Base-by-base conservation (phyloP, 2,113 vertebrate species). In the Eonycteris spelaea region DNA sequence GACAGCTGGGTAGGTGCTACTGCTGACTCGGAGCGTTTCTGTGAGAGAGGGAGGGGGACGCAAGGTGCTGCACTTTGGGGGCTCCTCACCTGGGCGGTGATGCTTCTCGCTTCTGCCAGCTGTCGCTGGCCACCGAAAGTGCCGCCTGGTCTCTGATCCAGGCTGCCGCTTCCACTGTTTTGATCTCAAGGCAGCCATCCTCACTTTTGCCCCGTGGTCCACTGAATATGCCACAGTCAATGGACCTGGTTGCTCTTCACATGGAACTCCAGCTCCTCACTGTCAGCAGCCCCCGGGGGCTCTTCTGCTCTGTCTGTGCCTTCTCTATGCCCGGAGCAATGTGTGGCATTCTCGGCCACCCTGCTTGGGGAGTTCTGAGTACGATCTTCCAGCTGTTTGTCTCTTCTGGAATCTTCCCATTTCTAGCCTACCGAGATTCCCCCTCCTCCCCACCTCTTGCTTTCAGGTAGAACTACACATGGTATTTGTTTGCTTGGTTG, bases 291-390 rank as follows among this genome's bases (percentile, higher is more conserved):
- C 10, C 77, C 30, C 10, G 43, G 9, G 55, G 28, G 22, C 33
- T 71, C 30, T 75, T 22, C 19, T 2, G 57, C 93, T 91, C 48
- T 4, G 12, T 83, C 35, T 5, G 57, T 24, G 21, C 68, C 45
- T 2, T 24, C 30, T 55, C 57, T 24, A 7, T 45, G 77, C 13
- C 0, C 0, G 14, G 67, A 74, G 38, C 35, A 8, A 11, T 1
- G 1, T 21, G 12, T 40, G 13, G 80, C 78, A 24, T 21, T 35
- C 80, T 35, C 18, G 73, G 22, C 59, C 6, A 33, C 30, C 51
- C 57, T 48, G 75, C 89, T 38, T 35, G 14, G 57, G 80, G 55
- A 24, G 53, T 45, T 35, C 70, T 57, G 22, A 68, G 19, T 15
- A 35, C 12, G 18, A n/a, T 24, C 68, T 74, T 55, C 51, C 51